These are phyloP conservation scores for Chloroceryle aenea DNA, from an alignment of 2,113 vertebrate species.

Conservation along the genomic window DNA sequence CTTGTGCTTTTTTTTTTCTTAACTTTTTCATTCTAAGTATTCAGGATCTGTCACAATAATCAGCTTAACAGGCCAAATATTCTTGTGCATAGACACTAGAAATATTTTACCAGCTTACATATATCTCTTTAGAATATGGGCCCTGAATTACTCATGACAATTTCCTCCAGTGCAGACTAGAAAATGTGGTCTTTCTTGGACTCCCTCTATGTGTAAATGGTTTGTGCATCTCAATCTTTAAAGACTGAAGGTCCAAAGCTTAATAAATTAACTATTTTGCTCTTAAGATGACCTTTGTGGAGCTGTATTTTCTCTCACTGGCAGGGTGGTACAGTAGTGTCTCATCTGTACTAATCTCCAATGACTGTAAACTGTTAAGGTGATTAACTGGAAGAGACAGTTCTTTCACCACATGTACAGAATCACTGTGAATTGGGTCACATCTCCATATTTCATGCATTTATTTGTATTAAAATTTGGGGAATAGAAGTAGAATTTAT, in stretches of 20 bases:
- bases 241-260: not conserved
- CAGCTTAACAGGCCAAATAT: not conserved
- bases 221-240: not conserved
- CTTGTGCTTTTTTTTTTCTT: not conserved
- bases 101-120: not conserved
- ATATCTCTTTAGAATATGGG: not conserved
- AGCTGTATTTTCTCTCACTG: not conserved
- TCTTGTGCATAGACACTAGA: not conserved
- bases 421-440: not conserved
- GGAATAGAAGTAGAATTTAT: not conserved
- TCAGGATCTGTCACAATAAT: not conserved
- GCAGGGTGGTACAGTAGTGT: not conserved
- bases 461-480: not conserved
- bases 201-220: not conserved
- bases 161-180: not conserved
- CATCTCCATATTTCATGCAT: not conserved
- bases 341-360: constrained; percentile 18
- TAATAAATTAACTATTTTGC: not conserved
- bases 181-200: not conserved
- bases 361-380: constrained; percentile 37
- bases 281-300: not conserved
- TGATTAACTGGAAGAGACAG: constrained; percentile 46
- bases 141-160: not conserved
- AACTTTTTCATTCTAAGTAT: not conserved
- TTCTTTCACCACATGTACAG: not conserved